phyloP scores from a whole-genome alignment of 2,797 vertebrate species.

The Potorous gilbertii region DNA sequence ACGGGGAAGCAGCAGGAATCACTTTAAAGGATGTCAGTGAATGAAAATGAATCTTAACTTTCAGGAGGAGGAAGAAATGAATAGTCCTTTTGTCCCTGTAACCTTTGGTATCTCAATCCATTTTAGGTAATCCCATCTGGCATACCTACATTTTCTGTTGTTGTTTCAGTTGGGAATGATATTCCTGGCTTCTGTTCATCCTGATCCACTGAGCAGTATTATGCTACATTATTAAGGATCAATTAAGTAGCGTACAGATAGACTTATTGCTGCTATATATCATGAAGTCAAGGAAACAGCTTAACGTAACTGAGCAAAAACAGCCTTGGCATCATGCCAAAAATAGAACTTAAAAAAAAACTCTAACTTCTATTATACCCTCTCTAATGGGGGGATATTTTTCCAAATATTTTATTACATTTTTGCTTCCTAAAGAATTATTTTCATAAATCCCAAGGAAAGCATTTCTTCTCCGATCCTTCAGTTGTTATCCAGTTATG shows the following conservation, averaged over 20 bases:
- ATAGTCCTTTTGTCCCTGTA: slow-evolving; percentile 64
- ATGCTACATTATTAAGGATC: slow-evolving; percentile 29
- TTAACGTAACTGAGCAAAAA: background rate
- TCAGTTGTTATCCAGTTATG: slow-evolving; percentile 1
- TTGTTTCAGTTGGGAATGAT: slow-evolving; percentile 58
- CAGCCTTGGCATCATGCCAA: background rate
- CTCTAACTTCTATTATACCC: background rate
- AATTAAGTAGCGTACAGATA: background rate
- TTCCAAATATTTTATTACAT: background rate
- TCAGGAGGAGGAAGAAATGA: slow-evolving; percentile 59
- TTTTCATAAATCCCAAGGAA: slow-evolving; percentile 14
- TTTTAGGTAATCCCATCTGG: slow-evolving; percentile 61
- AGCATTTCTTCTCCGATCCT: slow-evolving; percentile 24
- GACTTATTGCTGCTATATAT: slow-evolving; percentile 20
- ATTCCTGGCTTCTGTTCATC: background rate
- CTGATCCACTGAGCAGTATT: background rate
- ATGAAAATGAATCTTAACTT: slow-evolving; percentile 60
- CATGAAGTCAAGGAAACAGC: slow-evolving; percentile 34
- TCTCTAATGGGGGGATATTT: background rate
- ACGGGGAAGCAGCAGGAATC: slow-evolving; percentile 13
- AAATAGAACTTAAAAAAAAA: background rate
- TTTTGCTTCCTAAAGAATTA: slow-evolving; percentile 1
- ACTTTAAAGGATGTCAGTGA: slow-evolving; percentile 64
- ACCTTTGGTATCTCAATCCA: slow-evolving; percentile 60
- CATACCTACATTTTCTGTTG: slow-evolving; percentile 30